These are phyloP conservation scores for Dipodomys merriami DNA, from an alignment of 2,113 vertebrate species.

Conservation along the genomic window DNA sequence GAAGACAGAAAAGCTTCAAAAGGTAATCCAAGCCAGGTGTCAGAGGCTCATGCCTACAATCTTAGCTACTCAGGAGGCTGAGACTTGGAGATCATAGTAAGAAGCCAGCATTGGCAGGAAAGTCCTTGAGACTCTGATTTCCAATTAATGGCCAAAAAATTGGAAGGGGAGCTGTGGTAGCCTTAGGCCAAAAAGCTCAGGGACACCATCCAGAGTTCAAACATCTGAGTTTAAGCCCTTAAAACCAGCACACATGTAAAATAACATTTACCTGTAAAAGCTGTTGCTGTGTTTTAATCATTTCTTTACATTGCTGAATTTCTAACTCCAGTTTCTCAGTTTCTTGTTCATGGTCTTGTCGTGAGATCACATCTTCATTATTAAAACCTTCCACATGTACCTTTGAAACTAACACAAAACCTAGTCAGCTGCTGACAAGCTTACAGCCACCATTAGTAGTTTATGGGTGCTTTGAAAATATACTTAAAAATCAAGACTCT, in stretches of 20 bases:
- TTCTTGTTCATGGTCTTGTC: slow-evolving; percentile 93
- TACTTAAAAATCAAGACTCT: slow-evolving; percentile 45
- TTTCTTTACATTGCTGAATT: slow-evolving; percentile 97
- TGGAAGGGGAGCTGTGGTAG: no score
- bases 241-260: no score
- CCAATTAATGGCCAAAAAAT: no score
- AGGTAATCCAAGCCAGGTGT: not conserved
- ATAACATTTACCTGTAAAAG: slow-evolving; percentile 91
- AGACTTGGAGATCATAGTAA: no score
- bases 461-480: not conserved
- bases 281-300: slow-evolving; percentile 96
- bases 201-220: no score
- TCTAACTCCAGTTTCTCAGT: slow-evolving; percentile 92
- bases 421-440: not conserved
- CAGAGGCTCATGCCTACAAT: no score
- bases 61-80: no score
- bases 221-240: no score
- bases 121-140: no score
- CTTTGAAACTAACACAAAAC: slow-evolving; percentile 87
- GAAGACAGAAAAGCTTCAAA: not conserved
- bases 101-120: no score
- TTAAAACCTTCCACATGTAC: slow-evolving; percentile 86
- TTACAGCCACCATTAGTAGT: not conserved
- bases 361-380: slow-evolving; percentile 90
- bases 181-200: no score